phyloP scores from a whole-genome alignment of 2,888 invertebrate genomes.

The Alloplasta piceator region DNA sequence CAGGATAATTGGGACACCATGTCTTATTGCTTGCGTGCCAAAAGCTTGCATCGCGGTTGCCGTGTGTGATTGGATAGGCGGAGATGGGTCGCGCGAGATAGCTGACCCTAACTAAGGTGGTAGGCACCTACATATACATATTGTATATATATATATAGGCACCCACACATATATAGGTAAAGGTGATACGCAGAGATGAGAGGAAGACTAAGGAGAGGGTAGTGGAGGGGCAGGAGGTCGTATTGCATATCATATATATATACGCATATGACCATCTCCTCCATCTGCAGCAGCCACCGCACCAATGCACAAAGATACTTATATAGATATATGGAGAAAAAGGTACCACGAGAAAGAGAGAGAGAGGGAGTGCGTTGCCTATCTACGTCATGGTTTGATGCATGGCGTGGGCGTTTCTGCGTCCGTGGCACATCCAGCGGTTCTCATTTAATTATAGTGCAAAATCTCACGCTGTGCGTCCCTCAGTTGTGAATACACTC shows the following conservation, averaged over 20 bases:
- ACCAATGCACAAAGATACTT: not conserved
- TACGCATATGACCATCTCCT: constrained; percentile 82
- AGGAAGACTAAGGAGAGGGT: constrained; percentile 46
- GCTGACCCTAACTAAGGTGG: constrained; percentile 82
- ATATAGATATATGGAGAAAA: not conserved
- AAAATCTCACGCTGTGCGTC: constrained; percentile 43
- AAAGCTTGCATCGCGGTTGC: constrained; percentile 76
- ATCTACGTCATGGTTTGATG: constrained; percentile 82
- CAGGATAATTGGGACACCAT: constrained; percentile 83
- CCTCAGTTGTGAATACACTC: constrained; percentile 24
- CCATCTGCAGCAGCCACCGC: constrained; percentile 75
- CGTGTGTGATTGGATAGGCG: constrained; percentile 83
- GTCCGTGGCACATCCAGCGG: constrained; percentile 78
- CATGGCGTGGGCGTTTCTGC: constrained; percentile 83
- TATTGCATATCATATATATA: constrained; percentile 44
- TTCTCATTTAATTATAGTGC: constrained; percentile 82
- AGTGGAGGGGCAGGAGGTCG: constrained; percentile 8
- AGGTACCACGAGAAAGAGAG: too few relatives aligned
- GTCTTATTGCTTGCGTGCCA: constrained; percentile 82
- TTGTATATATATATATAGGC: not conserved
- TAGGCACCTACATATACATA: constrained; percentile 36
- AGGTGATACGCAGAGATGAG: constrained; percentile 30
- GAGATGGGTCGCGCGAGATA: constrained; percentile 83
- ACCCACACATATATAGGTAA: not conserved
- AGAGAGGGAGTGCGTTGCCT: constrained; percentile 72